Conservation (phyloP, 2,797 vertebrate species). For the Muscicapa comitata region DNA sequence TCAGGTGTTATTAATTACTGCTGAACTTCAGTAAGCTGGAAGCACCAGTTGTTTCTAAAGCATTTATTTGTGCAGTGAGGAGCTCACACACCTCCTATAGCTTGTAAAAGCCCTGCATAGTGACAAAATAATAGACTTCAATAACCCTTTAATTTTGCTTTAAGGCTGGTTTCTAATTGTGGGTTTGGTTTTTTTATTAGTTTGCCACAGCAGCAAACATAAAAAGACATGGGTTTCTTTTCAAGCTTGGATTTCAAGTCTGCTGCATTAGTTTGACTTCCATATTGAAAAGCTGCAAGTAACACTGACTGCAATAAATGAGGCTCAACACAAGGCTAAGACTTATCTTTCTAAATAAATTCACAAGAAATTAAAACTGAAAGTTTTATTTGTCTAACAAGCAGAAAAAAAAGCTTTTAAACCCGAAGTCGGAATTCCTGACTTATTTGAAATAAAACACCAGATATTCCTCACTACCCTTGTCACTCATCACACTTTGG, state of each 20-base stretch:
- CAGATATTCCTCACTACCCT: neutral
- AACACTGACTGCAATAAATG: neutral
- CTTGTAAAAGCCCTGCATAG: neutral
- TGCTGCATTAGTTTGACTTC: neutral
- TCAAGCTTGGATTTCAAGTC: neutral
- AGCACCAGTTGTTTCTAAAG: neutral
- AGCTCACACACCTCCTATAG: rapidly evolving
- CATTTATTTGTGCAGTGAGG: neutral
- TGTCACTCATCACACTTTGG: neutral
- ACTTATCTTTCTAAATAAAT: neutral
- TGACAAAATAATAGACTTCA: neutral
- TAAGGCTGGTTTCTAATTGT: neutral
- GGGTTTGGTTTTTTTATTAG: neutral
- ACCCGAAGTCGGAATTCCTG: neutral
- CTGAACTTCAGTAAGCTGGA: neutral
- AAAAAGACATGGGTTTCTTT: neutral
- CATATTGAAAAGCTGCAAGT: neutral
- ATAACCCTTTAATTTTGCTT: neutral
- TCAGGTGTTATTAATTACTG: neutral
- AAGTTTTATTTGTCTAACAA: neutral
- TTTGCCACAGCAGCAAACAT: neutral
- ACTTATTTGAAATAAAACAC: neutral
- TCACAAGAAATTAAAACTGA: neutral
- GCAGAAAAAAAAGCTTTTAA: neutral
- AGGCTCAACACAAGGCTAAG: neutral